Percentiles rank a stretch among this genome's conserved stretches.
Conservation (phyloP, 2,888 invertebrate genomes). For the Bugula neritina region DNA sequence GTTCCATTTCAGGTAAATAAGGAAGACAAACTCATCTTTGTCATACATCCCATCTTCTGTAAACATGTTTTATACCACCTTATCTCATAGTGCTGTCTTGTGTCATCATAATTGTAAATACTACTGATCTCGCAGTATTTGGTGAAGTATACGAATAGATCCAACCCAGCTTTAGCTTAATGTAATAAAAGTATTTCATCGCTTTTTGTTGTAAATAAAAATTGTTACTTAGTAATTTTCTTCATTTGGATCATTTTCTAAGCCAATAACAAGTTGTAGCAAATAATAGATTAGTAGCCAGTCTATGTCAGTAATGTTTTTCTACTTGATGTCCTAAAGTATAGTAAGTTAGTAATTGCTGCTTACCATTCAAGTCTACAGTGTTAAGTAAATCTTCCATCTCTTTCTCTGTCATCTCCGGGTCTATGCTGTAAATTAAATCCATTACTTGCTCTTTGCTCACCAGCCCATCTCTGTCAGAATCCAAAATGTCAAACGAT, state of each 20-base stretch:
- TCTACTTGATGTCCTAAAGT: neutral
- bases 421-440: conserved; percentile 5
- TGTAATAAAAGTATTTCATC: no score
- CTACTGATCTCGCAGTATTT: no score
- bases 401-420: conserved; percentile 19
- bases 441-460: neutral
- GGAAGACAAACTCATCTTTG: conserved; percentile 15
- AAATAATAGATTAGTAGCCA: neutral
- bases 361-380: conserved; percentile 5
- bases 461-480: conserved; percentile 4
- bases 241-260: no score
- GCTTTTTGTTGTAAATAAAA: no score
- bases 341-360: neutral
- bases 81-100: no score
- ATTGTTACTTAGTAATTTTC: no score
- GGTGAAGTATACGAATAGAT: no score
- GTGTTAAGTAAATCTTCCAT: conserved; percentile 13
- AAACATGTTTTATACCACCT: no score
- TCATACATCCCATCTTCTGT: conserved; percentile 22
- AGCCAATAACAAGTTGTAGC: no score
- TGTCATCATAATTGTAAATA: no score
- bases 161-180: no score
- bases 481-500: conserved; percentile 10
- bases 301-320: neutral
- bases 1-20: conserved; percentile 23